Evolutionary conservation across 2,797 vertebrate genomes (phyloP).

Genomic region (Ctenopoma kingsleyae): DNA sequence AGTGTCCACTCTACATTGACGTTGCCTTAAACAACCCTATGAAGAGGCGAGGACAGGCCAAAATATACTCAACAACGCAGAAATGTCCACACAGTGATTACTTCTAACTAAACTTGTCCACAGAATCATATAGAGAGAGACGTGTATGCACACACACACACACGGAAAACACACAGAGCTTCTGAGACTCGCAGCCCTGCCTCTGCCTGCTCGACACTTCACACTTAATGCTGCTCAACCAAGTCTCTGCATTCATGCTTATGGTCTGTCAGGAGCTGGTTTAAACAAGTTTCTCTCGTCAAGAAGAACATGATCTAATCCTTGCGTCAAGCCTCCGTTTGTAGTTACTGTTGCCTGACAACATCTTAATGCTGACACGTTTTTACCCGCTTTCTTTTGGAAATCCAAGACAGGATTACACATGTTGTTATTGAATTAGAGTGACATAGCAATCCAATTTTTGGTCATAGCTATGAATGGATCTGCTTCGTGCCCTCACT

Average conservation of each 20-base stretch:
- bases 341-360: constrained; percentile 29
- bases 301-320: constrained; percentile 23
- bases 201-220: constrained; percentile 9
- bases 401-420: constrained; percentile 54
- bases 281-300: constrained; percentile 36
- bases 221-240: constrained; percentile 20
- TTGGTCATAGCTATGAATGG: constrained; percentile 37
- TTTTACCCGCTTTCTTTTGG: constrained; percentile 30
- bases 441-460: constrained; percentile 51
- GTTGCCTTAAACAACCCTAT: no score
- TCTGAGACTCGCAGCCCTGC: not conserved
- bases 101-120: no score
- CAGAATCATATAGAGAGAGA: no score
- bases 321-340: constrained; percentile 18
- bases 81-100: no score
- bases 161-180: not conserved
- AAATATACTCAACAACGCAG: no score
- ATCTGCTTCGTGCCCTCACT: constrained; percentile 35
- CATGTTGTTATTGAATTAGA: constrained; percentile 59
- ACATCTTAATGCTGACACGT: constrained; percentile 47
- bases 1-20: no score
- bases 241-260: constrained; percentile 16
- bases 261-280: constrained; percentile 31
- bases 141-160: no score
- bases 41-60: no score